Evolutionary conservation across 1,140 invertebrate genomes (phyloP).

Genomic region (Magallana gigas): DNA sequence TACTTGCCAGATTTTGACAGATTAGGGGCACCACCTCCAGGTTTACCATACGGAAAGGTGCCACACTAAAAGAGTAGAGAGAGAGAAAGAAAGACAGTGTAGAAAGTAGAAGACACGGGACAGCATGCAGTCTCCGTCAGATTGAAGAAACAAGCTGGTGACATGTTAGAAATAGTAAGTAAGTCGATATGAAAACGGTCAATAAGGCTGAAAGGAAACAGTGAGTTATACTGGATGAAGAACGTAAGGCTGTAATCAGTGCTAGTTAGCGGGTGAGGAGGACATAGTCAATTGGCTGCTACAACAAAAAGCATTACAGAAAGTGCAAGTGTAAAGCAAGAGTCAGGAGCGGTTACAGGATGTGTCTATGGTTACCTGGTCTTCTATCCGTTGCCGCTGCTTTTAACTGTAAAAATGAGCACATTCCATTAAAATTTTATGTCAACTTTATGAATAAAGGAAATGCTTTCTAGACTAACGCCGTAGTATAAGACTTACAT

Average conservation of each 20-base stretch:
- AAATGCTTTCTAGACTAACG: background rate
- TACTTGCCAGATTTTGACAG: slow-evolving; percentile 51
- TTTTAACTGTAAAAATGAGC: slow-evolving; percentile 2
- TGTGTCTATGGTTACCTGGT: background rate
- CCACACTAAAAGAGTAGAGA: slow-evolving; percentile 6
- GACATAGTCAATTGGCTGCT: background rate
- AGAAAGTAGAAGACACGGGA: background rate
- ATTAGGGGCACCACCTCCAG: slow-evolving; percentile 59
- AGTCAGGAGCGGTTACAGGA: background rate
- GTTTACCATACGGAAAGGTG: slow-evolving; percentile 55
- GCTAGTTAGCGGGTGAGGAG: background rate
- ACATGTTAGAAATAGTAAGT: too few species aligned
- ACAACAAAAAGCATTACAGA: background rate
- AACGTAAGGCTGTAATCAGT: background rate
- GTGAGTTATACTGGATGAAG: background rate
- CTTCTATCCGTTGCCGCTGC: background rate
- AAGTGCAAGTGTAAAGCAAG: background rate
- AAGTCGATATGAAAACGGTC: too few species aligned
- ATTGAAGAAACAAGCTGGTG: too few species aligned
- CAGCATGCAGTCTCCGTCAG: too few species aligned
- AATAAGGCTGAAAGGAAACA: too few species aligned
- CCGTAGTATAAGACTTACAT: slow-evolving; percentile 9
- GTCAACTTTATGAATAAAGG: too few species aligned
- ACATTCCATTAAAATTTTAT: too few species aligned
- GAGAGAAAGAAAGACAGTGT: background rate